Conservation (phyloP, 2,113 vertebrate species). For the Pantherophis guttatus region DNA sequence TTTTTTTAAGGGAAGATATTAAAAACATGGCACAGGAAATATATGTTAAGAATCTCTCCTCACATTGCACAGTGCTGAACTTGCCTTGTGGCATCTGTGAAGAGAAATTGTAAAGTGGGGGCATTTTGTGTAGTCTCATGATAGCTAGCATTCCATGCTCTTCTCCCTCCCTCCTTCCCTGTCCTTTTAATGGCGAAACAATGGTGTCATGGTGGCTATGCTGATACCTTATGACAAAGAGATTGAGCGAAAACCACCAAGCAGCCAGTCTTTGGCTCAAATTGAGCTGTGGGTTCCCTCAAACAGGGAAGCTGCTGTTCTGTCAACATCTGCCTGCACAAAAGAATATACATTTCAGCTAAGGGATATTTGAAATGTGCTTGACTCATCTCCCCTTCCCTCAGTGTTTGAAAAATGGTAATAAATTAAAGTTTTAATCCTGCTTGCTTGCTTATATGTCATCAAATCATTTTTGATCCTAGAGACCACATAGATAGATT, state of each 20-base stretch:
- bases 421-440: conserved; percentile 10
- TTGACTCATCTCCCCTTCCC: not conserved
- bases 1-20: not conserved
- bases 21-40: not conserved
- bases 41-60: not conserved
- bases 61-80: not conserved
- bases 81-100: not conserved
- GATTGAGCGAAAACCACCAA: not conserved
- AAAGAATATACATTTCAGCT: not conserved
- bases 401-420: not conserved
- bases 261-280: not conserved
- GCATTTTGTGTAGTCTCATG: not conserved
- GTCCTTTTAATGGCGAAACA: not conserved
- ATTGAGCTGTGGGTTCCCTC: not conserved
- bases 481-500: not conserved
- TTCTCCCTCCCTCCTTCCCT: not conserved
- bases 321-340: not conserved
- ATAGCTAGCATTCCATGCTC: not conserved
- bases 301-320: not conserved
- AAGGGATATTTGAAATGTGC: not conserved
- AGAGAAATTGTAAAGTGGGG: not conserved
- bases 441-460: not conserved
- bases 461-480: not conserved
- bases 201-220: not conserved
- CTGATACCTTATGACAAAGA: not conserved